A percentile compares a stretch with the other conserved stretches of the same genome.
Evolutionary conservation across 2,888 invertebrate genomes (phyloP).

Genomic region (Sinohyriopsis cumingii): DNA sequence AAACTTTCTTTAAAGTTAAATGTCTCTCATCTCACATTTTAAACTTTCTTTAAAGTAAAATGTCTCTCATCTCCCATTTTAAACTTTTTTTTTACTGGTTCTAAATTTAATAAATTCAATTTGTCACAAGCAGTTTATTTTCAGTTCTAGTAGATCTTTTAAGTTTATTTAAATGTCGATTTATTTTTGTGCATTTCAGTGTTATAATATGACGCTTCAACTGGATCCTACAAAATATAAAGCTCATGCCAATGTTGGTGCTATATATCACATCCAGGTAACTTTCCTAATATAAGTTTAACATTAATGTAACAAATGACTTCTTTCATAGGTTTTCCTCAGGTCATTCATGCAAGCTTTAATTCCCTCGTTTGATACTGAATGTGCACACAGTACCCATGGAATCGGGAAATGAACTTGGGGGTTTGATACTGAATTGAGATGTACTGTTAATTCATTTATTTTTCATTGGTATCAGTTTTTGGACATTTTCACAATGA

Average conservation of each 20-base stretch:
- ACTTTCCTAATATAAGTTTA: conserved; percentile 4
- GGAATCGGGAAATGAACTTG: neutral
- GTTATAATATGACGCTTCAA: conserved; percentile 32
- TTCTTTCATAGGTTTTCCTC: too few relatives aligned
- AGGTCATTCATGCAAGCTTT: neutral
- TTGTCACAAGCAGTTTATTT: neutral
- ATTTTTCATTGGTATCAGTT: neutral
- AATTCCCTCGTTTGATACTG: neutral
- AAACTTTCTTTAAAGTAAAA: too few relatives aligned
- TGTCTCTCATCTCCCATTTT: too few relatives aligned
- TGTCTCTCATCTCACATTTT: too few relatives aligned
- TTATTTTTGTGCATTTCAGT: conserved; percentile 33
- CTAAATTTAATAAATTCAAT: too few relatives aligned
- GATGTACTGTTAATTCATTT: neutral
- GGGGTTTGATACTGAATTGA: neutral
- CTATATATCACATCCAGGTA: conserved; percentile 53
- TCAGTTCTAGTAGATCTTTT: neutral
- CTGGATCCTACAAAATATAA: conserved; percentile 26
- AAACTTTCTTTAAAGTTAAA: too few relatives aligned
- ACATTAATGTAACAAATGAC: neutral
- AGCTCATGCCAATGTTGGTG: conserved; percentile 51
- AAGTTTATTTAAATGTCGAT: neutral
- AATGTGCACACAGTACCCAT: neutral
- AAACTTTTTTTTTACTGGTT: too few relatives aligned
- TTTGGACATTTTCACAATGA: too few relatives aligned